A percentile compares a stretch with the other conserved stretches of the same genome.
Conservation (phyloP, 1,140 invertebrate genomes). For the Musca vetustissima region DNA sequence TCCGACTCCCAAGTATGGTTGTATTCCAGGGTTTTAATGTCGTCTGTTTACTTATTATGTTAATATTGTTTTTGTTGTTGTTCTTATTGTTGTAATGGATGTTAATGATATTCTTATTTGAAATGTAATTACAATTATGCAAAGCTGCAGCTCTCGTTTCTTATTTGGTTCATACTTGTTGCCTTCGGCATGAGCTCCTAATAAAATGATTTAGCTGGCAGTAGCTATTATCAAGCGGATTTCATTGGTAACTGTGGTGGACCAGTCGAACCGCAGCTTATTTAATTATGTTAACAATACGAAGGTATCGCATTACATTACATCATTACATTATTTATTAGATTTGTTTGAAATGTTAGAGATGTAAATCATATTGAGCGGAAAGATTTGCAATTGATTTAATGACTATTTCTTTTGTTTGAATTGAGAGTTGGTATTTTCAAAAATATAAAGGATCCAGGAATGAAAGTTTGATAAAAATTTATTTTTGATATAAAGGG, state of each 20-base stretch:
- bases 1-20: too few relatives aligned
- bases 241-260: background rate
- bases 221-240: background rate
- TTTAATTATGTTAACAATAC: constrained; percentile 16
- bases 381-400: background rate
- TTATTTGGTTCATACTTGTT: background rate
- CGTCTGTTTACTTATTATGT: background rate
- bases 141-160: constrained; percentile 18
- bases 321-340: background rate
- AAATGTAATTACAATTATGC: constrained; percentile 29
- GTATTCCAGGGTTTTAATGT: too few relatives aligned
- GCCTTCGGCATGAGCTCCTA: constrained; percentile 10
- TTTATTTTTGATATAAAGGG: too few relatives aligned
- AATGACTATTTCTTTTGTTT: too few relatives aligned
- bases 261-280: background rate
- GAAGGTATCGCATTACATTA: constrained; percentile 5
- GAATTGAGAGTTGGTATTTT: too few relatives aligned
- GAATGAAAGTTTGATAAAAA: too few relatives aligned
- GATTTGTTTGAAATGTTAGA: background rate
- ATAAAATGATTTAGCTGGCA: constrained; percentile 20
- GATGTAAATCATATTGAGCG: background rate
- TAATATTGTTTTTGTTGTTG: constrained; percentile 5
- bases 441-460: too few relatives aligned
- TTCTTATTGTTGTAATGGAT: constrained; percentile 1
- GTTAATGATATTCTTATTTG: constrained; percentile 2